phyloP scores from a whole-genome alignment of 2,113 vertebrate species.

The human region DNA sequence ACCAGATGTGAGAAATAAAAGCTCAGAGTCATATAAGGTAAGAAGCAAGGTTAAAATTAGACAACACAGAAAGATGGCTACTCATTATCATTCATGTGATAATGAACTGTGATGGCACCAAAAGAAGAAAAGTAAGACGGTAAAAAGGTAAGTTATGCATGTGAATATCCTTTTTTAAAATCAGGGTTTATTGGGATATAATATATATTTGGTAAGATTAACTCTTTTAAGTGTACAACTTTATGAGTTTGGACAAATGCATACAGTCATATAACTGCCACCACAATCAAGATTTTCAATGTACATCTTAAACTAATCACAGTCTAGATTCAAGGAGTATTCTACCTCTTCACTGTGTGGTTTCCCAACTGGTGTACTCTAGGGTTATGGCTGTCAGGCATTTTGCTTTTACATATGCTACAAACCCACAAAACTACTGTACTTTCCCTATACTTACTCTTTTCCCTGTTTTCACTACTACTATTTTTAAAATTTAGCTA shows the following conservation, averaged over 20 bases:
- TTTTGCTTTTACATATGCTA: not conserved
- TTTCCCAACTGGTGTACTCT: not conserved
- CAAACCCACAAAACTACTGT: not conserved
- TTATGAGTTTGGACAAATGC: constrained; percentile 25
- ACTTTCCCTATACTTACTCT: not conserved
- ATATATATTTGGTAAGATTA: not conserved
- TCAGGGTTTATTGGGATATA: not conserved
- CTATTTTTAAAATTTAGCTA: not conserved
- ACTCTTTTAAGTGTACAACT: not conserved
- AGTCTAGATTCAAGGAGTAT: not conserved
- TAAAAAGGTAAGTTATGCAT: constrained; percentile 55
- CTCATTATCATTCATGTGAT: constrained; percentile 1
- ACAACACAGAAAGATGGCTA: constrained; percentile 1
- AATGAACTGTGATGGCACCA: not conserved
- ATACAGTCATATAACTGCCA: not conserved
- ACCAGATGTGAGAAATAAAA: constrained; percentile 47
- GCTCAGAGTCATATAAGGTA: not conserved
- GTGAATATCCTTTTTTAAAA: not conserved
- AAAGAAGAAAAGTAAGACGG: constrained; percentile 34
- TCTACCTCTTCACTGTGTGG: not conserved
- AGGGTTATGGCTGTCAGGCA: not conserved
- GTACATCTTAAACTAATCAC: constrained; percentile 20
- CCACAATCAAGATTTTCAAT: not conserved
- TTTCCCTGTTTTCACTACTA: not conserved
- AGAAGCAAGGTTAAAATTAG: constrained; percentile 43